Conservation (phyloP, 2,797 vertebrate genomes). For the Cottoperca gobio region DNA sequence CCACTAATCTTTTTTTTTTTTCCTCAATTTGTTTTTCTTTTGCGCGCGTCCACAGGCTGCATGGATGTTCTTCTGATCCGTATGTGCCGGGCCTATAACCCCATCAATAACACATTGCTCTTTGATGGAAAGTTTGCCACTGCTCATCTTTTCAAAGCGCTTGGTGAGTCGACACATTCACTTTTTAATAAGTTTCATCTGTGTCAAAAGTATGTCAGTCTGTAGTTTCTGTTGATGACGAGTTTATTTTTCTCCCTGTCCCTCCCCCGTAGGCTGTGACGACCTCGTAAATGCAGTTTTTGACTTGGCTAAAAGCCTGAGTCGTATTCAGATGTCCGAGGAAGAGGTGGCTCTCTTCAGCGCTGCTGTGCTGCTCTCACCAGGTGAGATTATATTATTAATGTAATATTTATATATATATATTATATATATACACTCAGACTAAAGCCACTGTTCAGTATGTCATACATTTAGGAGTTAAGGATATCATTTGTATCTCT, state of each 20-base stretch:
- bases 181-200: conserved; percentile 9
- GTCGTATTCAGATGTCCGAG: conserved; percentile 89
- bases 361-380: conserved; percentile 90
- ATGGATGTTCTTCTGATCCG: conserved; percentile 93
- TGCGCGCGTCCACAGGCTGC: conserved; percentile 83
- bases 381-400: conserved; percentile 79
- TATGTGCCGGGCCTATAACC: conserved; percentile 92
- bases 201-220: conserved; percentile 4
- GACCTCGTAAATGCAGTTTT: conserved; percentile 89
- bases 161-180: conserved; percentile 84
- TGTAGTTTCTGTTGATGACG: conserved; percentile 13
- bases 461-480: background rate
- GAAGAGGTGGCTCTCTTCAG: conserved; percentile 94
- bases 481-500: no score
- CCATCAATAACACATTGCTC: conserved; percentile 90
- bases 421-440: no score
- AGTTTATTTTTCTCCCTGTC: background rate
- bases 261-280: conserved; percentile 87
- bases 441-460: background rate
- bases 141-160: conserved; percentile 90
- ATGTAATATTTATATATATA: background rate
- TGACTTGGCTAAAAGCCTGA: conserved; percentile 90
- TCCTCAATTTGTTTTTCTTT: background rate
- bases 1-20: background rate
- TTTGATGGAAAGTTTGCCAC: conserved; percentile 92